Conservation (phyloP, 2,113 vertebrate genomes). For the Sarotherodon lohbergeri region DNA sequence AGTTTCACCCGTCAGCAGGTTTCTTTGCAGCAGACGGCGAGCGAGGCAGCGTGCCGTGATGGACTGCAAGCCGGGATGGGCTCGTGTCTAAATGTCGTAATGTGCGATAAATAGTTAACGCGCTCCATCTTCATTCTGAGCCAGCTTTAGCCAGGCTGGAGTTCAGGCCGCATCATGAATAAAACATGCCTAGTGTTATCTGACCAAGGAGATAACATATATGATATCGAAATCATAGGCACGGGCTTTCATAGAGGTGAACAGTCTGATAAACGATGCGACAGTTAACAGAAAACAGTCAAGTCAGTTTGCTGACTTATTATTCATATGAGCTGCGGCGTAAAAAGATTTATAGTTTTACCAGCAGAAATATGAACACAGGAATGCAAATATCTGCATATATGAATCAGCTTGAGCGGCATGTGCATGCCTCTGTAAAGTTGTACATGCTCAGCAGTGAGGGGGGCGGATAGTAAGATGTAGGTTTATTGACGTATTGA, state of each 20-base stretch:
- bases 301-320: background rate
- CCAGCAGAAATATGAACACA: background rate
- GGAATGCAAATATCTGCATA: background rate
- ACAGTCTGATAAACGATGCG: background rate
- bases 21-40: slow-evolving; percentile 19
- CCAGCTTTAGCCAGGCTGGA: slow-evolving; percentile 32
- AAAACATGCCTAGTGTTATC: slow-evolving; percentile 25
- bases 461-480: slow-evolving; percentile 23
- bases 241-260: background rate
- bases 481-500: slow-evolving; percentile 58
- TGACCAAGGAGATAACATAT: background rate
- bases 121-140: slow-evolving; percentile 2
- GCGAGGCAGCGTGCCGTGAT: background rate
- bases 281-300: background rate
- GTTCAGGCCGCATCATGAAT: slow-evolving; percentile 36
- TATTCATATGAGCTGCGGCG: background rate
- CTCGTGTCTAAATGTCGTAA: slow-evolving; percentile 11
- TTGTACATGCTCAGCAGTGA: background rate
- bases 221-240: background rate
- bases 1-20: slow-evolving; percentile 54
- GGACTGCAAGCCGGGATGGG: slow-evolving; percentile 6
- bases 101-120: slow-evolving; percentile 50
- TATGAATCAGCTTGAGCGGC: background rate
- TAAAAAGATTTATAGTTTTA: background rate
- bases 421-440: background rate